Evolutionary conservation across 1,140 invertebrate species (phyloP), one percentile per base, ranked within the genome.

Genomic region (Galleria mellonella): DNA sequence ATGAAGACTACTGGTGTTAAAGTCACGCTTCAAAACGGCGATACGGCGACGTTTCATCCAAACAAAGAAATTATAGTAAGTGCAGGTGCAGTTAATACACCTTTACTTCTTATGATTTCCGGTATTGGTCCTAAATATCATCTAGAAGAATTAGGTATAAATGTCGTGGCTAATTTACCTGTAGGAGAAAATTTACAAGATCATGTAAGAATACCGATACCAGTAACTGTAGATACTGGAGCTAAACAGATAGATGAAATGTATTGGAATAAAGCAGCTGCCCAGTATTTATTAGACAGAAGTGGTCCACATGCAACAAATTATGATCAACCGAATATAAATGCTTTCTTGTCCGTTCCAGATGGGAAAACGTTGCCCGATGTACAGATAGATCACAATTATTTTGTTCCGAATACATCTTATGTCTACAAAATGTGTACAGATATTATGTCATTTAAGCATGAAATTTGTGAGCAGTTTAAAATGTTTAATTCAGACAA

Each of bases 171-270:
- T 10, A 89, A 96, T 84, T 82, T 93, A 4, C 90, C 88, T 3
- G 93, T 94, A 2, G 93, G 93, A 0, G 87, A 89, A 49, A 94
- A 94, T 70, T 68, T 94, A 0, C 92, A 93, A 81, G 94, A 94
- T 70, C 94, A 95, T 54, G 84, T 93, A 7, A 89, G 89, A 10
- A 92, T 91, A 50, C 85, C 90, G 1, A 91, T 92, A 4, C 75
- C 92, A 23, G 87, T 87, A 0, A 91, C 91, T 39, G 55, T 89
- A 13, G 78, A 90, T 12, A 89, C 87, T 28, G 83, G 87, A 23
- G 86, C 87, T 10, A 68, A 74, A 10, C 10, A 48, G n/a, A 63
- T 56, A 44, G 55, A 55, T 43, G 64, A 67, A 60, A 30, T 46
- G 51, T 62, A 55, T 56, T 68, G 77, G 79, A 41, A 53, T 9